Conservation (phyloP, 2,113 vertebrate genomes). For the Salvator merianae region DNA sequence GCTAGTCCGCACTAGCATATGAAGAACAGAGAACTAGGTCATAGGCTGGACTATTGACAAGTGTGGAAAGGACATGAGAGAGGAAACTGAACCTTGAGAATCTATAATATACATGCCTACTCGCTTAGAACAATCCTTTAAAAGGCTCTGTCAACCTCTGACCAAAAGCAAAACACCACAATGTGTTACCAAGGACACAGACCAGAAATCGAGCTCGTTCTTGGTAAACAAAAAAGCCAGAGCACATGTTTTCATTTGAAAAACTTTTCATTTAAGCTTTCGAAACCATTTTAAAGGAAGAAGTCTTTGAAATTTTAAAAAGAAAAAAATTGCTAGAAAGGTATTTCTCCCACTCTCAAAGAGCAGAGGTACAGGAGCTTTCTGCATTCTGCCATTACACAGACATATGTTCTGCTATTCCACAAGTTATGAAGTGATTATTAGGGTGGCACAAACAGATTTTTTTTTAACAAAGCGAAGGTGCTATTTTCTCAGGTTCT, state of each 20-base stretch:
- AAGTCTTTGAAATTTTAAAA: conserved; percentile 56
- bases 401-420: conserved; percentile 74
- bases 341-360: conserved; percentile 16
- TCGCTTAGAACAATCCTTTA: too few relatives aligned
- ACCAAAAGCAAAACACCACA: too few relatives aligned
- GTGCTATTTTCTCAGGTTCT: conserved; percentile 83
- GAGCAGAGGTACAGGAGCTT: conserved; percentile 36
- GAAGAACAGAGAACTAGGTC: too few relatives aligned
- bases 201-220: background rate
- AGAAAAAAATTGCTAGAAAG: conserved; percentile 55
- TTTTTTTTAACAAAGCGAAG: conserved; percentile 77
- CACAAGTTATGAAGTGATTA: conserved; percentile 72
- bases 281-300: conserved; percentile 40
- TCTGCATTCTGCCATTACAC: conserved; percentile 57
- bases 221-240: background rate
- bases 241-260: conserved; percentile 22
- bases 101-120: too few relatives aligned
- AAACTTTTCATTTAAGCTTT: conserved; percentile 16
- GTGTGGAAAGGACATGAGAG: too few relatives aligned
- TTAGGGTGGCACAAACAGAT: conserved; percentile 67
- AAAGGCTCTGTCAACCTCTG: too few relatives aligned
- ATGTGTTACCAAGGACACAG: background rate
- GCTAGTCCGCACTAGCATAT: too few relatives aligned
- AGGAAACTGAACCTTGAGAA: too few relatives aligned
- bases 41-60: too few relatives aligned